A percentile compares a stretch with the other conserved stretches of the same genome.
Conservation (phyloP, 2,113 vertebrate species). For the human (Homo sapiens) region DNA sequence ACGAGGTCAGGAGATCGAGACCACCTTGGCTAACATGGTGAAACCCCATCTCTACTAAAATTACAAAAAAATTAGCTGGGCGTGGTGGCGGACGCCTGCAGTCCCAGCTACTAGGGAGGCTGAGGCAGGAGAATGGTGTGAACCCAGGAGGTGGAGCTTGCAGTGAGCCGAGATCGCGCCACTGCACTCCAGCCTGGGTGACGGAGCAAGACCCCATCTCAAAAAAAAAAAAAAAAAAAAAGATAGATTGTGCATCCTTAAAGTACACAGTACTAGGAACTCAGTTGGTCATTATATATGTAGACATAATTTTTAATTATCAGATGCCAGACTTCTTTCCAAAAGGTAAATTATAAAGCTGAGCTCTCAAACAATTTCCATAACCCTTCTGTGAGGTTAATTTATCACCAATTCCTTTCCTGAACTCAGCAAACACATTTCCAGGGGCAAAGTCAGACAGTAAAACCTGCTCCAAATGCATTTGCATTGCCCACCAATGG, state of each 20-base stretch:
- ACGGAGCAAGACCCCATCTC: too few species aligned
- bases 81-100: rapidly evolving
- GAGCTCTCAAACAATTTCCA: neutral
- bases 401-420: constrained; percentile 12
- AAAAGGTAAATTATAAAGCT: constrained; percentile 14
- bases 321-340: neutral
- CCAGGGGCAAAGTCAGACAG: constrained; percentile 38
- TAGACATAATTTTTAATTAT: constrained; percentile 1
- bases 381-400: neutral
- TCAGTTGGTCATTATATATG: neutral
- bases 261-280: neutral
- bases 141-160: too few species aligned
- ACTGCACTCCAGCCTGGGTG: too few species aligned
- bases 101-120: too few species aligned
- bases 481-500: neutral
- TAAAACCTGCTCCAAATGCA: constrained; percentile 61
- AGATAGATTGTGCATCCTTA: neutral
- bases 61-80: too few species aligned
- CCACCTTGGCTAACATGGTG: too few species aligned
- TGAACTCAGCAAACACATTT: neutral
- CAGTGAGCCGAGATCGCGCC: rapidly evolving
- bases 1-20: too few species aligned
- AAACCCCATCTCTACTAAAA: too few species aligned
- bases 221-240: too few species aligned
- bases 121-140: too few species aligned